phyloP scores from a whole-genome alignment of 2,888 invertebrate genomes.

The Eupithecia abbreviata region DNA sequence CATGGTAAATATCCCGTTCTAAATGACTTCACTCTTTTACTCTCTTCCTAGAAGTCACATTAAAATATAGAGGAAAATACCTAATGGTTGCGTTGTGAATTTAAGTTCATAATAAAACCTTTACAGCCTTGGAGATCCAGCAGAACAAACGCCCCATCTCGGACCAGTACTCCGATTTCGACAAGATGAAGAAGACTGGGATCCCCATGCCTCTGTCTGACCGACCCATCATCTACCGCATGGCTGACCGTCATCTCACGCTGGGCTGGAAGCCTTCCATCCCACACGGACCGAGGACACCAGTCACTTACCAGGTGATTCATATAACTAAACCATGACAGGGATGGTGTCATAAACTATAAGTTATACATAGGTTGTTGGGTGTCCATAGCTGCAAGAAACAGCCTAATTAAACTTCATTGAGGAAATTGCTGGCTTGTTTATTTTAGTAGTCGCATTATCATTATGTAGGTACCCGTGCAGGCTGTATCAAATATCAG shows the following conservation, averaged over 20 bases:
- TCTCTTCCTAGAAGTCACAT: no score
- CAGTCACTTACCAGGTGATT: constrained; percentile 94
- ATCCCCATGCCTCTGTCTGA: constrained; percentile 95
- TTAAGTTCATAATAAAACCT: not conserved
- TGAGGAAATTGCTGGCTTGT: not conserved
- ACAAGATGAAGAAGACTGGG: constrained; percentile 91
- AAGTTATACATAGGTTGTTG: not conserved
- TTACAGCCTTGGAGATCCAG: constrained; percentile 86
- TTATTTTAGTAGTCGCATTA: not conserved
- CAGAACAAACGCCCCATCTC: constrained; percentile 86
- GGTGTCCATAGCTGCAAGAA: not conserved
- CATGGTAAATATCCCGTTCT: no score
- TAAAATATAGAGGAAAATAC: not conserved
- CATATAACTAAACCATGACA: not conserved
- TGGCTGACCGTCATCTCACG: constrained; percentile 94
- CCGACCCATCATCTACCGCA: constrained; percentile 95
- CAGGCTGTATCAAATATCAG: not conserved
- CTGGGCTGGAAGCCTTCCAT: constrained; percentile 97
- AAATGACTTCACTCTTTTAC: not conserved
- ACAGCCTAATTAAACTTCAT: not conserved
- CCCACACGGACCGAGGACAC: constrained; percentile 92
- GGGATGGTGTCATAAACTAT: not conserved
- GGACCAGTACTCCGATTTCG: constrained; percentile 93
- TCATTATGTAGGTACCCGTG: not conserved
- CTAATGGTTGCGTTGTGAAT: no score